Conservation (phyloP, 2,113 vertebrate species). For the Andinoacara biseriatus region DNA sequence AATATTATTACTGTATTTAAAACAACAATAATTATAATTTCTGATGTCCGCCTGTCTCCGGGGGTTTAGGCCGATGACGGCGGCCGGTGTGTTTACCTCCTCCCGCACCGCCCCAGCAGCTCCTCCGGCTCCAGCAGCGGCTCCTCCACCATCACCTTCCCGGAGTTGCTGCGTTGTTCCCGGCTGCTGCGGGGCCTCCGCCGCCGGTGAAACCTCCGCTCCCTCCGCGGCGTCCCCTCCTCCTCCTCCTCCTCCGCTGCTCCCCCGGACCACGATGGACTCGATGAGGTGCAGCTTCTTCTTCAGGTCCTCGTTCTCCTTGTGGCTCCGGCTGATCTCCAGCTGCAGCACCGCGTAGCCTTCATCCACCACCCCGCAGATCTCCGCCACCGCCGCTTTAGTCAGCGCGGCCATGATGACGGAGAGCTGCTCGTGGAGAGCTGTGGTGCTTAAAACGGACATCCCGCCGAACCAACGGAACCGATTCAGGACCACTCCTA, state of each 20-base stretch:
- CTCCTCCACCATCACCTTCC: not conserved
- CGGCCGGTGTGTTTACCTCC: constrained; percentile 39
- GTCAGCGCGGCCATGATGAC: constrained; percentile 72
- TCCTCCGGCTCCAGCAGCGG: not conserved
- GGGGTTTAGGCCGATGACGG: not conserved
- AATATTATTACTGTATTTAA: not conserved
- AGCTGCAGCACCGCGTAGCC: constrained; percentile 64
- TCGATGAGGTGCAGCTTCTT: constrained; percentile 75
- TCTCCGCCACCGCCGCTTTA: constrained; percentile 71
- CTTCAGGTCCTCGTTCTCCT: constrained; percentile 72
- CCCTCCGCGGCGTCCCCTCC: not conserved
- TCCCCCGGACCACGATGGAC: constrained; percentile 67
- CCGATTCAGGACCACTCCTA: not conserved
- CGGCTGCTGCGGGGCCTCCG: not conserved
- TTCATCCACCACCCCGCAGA: constrained; percentile 70
- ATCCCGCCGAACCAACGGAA: not conserved
- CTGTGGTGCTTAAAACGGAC: constrained; percentile 24
- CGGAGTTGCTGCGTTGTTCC: constrained; percentile 5
- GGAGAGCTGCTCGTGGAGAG: constrained; percentile 65
- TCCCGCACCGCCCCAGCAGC: not conserved
- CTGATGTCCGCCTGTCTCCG: not conserved
- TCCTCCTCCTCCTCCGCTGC: not conserved
- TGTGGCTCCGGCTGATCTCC: constrained; percentile 62
- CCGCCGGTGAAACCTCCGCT: not conserved
- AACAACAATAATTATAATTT: not conserved